Evolutionary conservation across 2,888 invertebrate genomes (phyloP).

Genomic region (Bruchidius siliquastri): DNA sequence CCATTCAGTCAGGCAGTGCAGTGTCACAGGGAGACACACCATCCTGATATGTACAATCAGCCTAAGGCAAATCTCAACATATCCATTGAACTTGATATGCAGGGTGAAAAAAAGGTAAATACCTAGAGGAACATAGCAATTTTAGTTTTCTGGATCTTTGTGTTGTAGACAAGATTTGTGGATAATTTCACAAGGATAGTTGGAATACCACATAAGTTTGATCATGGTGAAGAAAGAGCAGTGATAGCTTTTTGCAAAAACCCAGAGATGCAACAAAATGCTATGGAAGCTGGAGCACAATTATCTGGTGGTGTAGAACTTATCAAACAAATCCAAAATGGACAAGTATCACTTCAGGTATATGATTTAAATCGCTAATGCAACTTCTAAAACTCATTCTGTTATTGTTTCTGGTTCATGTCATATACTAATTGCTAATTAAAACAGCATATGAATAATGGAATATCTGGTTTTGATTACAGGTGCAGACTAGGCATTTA

Average conservation of each 20-base stretch:
- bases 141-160: neutral
- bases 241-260: constrained; percentile 73
- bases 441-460: too few species aligned
- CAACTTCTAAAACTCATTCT: too few species aligned
- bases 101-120: constrained; percentile 60
- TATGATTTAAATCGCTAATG: too few species aligned
- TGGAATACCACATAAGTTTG: constrained; percentile 64
- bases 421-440: too few species aligned
- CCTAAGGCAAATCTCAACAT: constrained; percentile 68
- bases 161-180: constrained; percentile 57
- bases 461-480: too few species aligned
- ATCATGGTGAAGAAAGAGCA: constrained; percentile 62
- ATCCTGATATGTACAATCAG: constrained; percentile 75
- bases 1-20: constrained; percentile 70
- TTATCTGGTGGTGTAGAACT: constrained; percentile 68
- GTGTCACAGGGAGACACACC: constrained; percentile 75
- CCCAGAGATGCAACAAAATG: constrained; percentile 56
- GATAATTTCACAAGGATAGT: constrained; percentile 66
- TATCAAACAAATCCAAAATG: constrained; percentile 72
- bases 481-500: too few species aligned
- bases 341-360: constrained; percentile 48
- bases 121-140: neutral
- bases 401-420: too few species aligned
- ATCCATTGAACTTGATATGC: constrained; percentile 76
- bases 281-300: constrained; percentile 66